These are phyloP conservation scores for Myotis planiceps DNA, from an alignment of 2,797 vertebrate genomes.

Conservation along the genomic window DNA sequence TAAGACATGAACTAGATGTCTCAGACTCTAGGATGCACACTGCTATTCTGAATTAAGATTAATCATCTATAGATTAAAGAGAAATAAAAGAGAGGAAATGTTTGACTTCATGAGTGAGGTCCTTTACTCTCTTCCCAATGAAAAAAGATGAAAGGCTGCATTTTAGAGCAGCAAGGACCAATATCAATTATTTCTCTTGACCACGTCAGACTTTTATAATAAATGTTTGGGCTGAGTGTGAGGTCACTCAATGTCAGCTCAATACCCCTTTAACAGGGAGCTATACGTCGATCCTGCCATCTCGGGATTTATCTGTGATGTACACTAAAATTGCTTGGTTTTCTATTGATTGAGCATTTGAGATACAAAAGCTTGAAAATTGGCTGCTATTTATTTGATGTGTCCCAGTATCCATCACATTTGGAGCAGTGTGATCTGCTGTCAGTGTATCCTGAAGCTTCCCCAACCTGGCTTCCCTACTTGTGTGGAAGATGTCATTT, in stretches of 20 bases:
- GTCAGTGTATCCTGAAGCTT: background rate
- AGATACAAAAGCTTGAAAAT: conserved; percentile 62
- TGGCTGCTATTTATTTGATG: conserved; percentile 40
- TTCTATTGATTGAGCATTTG: conserved; percentile 65
- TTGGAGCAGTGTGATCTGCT: background rate
- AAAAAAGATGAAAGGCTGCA: conserved; percentile 16
- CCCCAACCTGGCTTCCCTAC: background rate
- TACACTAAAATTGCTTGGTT: conserved; percentile 65
- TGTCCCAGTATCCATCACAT: conserved; percentile 19
- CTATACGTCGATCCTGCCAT: conserved; percentile 61
- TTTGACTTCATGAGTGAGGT: conserved; percentile 12
- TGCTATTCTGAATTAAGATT: background rate
- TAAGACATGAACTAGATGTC: background rate
- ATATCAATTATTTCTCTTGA: conserved; percentile 64
- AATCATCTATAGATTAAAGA: background rate
- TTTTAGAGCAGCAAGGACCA: conserved; percentile 8
- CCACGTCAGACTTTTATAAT: conserved; percentile 62
- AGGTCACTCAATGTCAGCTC: conserved; percentile 66
- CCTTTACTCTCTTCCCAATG: conserved; percentile 20
- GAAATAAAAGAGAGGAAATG: conserved; percentile 26
- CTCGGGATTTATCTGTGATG: conserved; percentile 60
- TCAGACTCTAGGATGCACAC: background rate
- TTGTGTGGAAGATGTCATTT: background rate
- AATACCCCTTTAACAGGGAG: conserved; percentile 55
- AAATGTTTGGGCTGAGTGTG: conserved; percentile 50